Evolutionary conservation across 2,888 invertebrate species (phyloP).

Genomic region (Panorpa germanica): DNA sequence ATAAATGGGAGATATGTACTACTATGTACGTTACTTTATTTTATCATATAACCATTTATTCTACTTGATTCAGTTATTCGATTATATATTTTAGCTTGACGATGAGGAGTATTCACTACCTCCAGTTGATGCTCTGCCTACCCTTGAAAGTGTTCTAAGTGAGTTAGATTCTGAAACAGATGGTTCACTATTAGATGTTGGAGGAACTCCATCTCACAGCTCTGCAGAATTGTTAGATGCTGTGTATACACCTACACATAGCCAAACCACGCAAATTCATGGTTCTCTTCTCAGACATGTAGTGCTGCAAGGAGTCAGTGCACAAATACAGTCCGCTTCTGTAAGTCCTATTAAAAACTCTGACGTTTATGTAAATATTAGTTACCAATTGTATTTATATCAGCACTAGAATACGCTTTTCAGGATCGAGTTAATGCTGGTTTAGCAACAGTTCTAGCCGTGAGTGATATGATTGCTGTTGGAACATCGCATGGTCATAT

Average conservation of each 20-base stretch:
- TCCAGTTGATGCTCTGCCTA: constrained; percentile 51
- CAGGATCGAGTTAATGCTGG: constrained; percentile 83
- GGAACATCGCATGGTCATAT: constrained; percentile 90
- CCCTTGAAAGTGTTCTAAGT: constrained; percentile 64
- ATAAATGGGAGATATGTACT: background rate
- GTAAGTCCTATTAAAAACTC: constrained; percentile 28
- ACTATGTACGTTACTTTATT: background rate
- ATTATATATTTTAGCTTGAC: constrained; percentile 38
- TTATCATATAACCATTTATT: background rate
- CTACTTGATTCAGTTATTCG: constrained; percentile 1
- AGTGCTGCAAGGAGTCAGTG: constrained; percentile 71
- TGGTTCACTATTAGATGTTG: constrained; percentile 27
- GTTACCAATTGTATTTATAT: background rate
- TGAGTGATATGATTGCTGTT: constrained; percentile 64
- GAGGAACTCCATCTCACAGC: constrained; percentile 17
- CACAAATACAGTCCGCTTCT: constrained; percentile 71
- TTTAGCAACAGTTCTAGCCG: constrained; percentile 67
- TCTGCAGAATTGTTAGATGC: constrained; percentile 19
- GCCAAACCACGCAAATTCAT: constrained; percentile 23
- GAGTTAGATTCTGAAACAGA: constrained; percentile 48
- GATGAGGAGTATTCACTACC: constrained; percentile 68
- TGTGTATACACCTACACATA: constrained; percentile 20
- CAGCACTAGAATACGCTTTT: constrained; percentile 12
- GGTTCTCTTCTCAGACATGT: constrained; percentile 57
- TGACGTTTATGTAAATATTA: constrained; percentile 9